phyloP scores from a whole-genome alignment of 2,888 invertebrate species.

The Oegoconia quadripuncta region DNA sequence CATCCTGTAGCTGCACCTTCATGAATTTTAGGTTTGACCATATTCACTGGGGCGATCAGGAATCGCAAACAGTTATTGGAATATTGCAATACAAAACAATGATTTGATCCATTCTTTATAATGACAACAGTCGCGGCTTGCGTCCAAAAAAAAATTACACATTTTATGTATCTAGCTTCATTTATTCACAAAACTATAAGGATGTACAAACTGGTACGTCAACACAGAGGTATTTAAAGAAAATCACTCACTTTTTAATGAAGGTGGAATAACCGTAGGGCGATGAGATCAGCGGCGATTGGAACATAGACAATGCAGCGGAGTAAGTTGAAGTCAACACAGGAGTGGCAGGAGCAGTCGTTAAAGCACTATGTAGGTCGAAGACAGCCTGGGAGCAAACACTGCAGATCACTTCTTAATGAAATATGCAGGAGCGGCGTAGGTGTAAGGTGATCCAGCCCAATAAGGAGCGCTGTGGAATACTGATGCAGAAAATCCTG shows the following conservation, averaged over 20 bases:
- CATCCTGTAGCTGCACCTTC: constrained; percentile 23
- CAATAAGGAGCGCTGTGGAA: constrained; percentile 18
- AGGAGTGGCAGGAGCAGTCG: constrained; percentile 31
- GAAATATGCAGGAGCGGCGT: constrained; percentile 6
- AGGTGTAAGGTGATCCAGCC: constrained; percentile 22
- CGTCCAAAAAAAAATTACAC: too few species aligned
- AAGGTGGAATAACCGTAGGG: constrained; percentile 4
- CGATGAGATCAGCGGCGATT: background rate
- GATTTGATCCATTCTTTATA: too few species aligned
- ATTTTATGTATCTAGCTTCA: too few species aligned
- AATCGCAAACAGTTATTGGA: too few species aligned
- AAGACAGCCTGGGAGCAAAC: constrained; percentile 22
- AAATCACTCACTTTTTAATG: constrained; percentile 5
- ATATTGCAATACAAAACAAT: too few species aligned
- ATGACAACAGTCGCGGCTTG: too few species aligned
- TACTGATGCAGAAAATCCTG: constrained; percentile 25
- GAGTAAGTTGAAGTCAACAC: constrained; percentile 40
- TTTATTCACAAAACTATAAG: too few species aligned
- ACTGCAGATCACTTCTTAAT: constrained; percentile 5
- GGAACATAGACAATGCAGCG: constrained; percentile 25
- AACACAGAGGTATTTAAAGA: background rate
- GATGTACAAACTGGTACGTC: background rate
- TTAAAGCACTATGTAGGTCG: constrained; percentile 30
- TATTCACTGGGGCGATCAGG: too few species aligned
- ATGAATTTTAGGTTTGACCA: constrained; percentile 3